Percentiles rank a stretch among this genome's conserved stretches.
These are phyloP conservation scores for Nannospalax galili DNA, from an alignment of 2,113 vertebrate species.

Conservation along the genomic window DNA sequence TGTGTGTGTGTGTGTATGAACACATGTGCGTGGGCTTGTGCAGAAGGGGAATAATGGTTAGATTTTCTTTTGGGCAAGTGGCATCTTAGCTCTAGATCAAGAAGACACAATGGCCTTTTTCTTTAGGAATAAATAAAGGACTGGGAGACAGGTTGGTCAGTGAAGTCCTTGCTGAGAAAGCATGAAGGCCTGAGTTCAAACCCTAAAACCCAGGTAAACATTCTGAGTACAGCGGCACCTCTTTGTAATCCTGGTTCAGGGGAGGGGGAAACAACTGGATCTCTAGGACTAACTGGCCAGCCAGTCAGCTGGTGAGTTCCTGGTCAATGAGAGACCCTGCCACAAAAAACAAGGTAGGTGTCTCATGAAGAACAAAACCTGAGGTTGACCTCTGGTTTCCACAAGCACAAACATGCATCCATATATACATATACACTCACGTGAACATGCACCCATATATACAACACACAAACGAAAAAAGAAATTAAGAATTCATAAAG, in stretches of 20 bases:
- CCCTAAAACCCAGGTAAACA: neutral
- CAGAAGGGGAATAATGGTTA: neutral
- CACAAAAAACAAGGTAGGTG: neutral
- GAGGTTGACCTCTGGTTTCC: neutral
- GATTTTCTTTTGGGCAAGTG: conserved; percentile 23
- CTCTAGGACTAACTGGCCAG: neutral
- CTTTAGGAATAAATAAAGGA: neutral
- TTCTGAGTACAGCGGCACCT: too few species aligned
- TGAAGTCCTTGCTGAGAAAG: neutral
- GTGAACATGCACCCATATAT: neutral
- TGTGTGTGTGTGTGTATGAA: neutral
- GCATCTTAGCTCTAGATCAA: conserved; percentile 2
- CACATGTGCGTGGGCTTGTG: neutral
- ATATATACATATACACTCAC: too few species aligned
- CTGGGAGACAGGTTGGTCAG: neutral
- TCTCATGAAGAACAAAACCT: neutral
- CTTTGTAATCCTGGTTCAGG: too few species aligned
- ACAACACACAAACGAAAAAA: neutral
- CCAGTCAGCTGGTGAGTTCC: neutral
- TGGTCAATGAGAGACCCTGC: neutral
- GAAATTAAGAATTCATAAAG: neutral
- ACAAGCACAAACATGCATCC: too few species aligned
- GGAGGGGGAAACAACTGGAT: neutral
- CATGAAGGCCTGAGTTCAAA: neutral
- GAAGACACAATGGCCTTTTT: neutral